Conservation (phyloP, 2,113 vertebrate species). For the Rhodinocichla rosea region DNA sequence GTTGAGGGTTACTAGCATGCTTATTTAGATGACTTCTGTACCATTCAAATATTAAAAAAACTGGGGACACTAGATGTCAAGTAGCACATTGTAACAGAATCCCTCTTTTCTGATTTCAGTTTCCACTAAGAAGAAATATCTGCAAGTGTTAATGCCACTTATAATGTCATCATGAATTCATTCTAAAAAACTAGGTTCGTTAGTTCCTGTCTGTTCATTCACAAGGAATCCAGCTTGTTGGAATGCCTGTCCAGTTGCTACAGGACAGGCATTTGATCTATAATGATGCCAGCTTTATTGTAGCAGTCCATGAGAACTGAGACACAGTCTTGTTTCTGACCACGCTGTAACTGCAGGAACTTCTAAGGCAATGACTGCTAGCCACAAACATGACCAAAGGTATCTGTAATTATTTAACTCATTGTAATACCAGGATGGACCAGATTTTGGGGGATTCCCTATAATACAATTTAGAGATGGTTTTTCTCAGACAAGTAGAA, state of each 20-base stretch:
- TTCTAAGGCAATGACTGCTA: neutral
- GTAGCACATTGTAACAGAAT: neutral
- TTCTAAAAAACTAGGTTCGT: neutral
- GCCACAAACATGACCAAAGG: neutral
- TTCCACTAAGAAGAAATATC: neutral
- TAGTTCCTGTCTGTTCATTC: neutral
- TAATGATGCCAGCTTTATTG: neutral
- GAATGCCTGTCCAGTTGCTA: neutral
- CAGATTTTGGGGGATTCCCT: accelerated
- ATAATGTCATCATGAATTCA: neutral
- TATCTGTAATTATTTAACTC: neutral
- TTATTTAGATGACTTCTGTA: neutral
- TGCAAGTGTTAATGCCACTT: neutral
- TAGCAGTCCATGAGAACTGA: neutral
- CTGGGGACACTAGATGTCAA: neutral
- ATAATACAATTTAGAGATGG: neutral
- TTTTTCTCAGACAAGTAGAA: neutral
- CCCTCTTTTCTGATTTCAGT: neutral
- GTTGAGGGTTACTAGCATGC: neutral
- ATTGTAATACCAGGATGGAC: neutral
- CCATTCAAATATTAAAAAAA: neutral
- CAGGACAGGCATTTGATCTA: neutral
- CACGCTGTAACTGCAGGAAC: neutral
- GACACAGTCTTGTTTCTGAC: neutral
- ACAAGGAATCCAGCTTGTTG: neutral